Evolutionary conservation across 2,888 invertebrate genomes (phyloP).

Genomic region (Dermolepida albohirtum): DNA sequence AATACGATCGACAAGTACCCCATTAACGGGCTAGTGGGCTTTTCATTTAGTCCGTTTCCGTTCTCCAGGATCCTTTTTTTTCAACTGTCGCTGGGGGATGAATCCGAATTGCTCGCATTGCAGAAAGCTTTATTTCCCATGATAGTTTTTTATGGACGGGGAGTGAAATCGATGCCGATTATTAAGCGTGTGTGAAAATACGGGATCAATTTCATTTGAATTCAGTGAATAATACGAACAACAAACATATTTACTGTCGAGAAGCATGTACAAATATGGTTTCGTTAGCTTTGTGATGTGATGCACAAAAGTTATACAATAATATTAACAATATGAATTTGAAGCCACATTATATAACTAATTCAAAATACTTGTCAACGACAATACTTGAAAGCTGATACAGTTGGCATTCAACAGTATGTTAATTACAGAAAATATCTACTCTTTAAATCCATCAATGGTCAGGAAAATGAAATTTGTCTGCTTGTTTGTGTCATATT

Average conservation of each 20-base stretch:
- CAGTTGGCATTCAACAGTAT: no score
- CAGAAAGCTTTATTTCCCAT: slow-evolving; percentile 34
- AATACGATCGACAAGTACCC: slow-evolving; percentile 63
- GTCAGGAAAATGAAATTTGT: no score
- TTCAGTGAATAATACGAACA: slow-evolving; percentile 19
- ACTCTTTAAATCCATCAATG: no score
- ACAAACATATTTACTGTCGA: not conserved
- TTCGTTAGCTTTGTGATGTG: not conserved
- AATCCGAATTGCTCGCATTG: slow-evolving; percentile 17
- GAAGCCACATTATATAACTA: no score
- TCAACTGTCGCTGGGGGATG: slow-evolving; percentile 21
- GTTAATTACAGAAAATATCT: no score
- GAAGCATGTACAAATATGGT: not conserved
- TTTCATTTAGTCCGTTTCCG: slow-evolving; percentile 53
- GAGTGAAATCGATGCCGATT: slow-evolving; percentile 37
- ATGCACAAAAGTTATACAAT: not conserved
- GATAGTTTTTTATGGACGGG: slow-evolving; percentile 34
- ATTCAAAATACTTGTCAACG: no score
- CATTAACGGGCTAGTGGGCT: slow-evolving; percentile 55
- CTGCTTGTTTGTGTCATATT: no score
- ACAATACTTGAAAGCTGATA: no score
- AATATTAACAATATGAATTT: no score
- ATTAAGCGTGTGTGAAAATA: slow-evolving; percentile 37
- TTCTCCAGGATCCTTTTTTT: slow-evolving; percentile 39
- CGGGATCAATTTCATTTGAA: slow-evolving; percentile 18